Conservation (phyloP, 2,888 invertebrate species). For the Calliphora vomitoria region DNA sequence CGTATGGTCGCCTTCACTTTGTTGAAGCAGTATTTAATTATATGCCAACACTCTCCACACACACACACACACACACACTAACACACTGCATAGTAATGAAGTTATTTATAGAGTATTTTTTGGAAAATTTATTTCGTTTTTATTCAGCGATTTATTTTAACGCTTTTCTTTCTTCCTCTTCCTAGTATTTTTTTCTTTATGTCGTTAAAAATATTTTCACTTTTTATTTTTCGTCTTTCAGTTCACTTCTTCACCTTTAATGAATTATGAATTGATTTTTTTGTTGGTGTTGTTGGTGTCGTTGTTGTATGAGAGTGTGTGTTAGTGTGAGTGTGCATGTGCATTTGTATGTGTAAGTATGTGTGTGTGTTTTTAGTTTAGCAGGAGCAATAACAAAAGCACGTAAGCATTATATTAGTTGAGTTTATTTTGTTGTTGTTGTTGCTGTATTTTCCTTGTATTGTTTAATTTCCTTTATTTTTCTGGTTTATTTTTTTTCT, state of each 20-base stretch:
- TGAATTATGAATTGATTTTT: conserved; percentile 70
- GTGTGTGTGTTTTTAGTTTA: neutral
- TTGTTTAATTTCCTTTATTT: conserved; percentile 54
- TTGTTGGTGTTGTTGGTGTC: conserved; percentile 38
- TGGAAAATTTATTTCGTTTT: neutral
- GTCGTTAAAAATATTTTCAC: conserved; percentile 41
- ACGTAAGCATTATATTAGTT: conserved; percentile 35
- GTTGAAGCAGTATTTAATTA: conserved; percentile 24
- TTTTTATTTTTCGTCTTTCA: conserved; percentile 38
- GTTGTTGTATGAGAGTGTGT: too few species aligned
- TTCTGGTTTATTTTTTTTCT: conserved; percentile 22
- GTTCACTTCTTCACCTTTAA: conserved; percentile 58
- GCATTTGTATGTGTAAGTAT: conserved; percentile 1
- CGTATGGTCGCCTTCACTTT: conserved; percentile 45
- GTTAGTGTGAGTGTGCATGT: conserved; percentile 1
- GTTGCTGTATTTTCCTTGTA: conserved; percentile 26
- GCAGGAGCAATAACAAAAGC: conserved; percentile 31
- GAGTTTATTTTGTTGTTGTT: too few species aligned
- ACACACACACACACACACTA: neutral
- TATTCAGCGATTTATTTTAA: neutral
- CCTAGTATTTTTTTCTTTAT: conserved; percentile 18
- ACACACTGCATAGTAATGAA: neutral
- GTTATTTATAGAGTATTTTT: neutral
- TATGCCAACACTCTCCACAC: neutral
- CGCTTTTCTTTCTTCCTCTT: neutral